Evolutionary conservation across 2,113 vertebrate genomes (phyloP), one percentile per base, ranked within the genome.

Genomic region (Malurus alboscapulatus): DNA sequence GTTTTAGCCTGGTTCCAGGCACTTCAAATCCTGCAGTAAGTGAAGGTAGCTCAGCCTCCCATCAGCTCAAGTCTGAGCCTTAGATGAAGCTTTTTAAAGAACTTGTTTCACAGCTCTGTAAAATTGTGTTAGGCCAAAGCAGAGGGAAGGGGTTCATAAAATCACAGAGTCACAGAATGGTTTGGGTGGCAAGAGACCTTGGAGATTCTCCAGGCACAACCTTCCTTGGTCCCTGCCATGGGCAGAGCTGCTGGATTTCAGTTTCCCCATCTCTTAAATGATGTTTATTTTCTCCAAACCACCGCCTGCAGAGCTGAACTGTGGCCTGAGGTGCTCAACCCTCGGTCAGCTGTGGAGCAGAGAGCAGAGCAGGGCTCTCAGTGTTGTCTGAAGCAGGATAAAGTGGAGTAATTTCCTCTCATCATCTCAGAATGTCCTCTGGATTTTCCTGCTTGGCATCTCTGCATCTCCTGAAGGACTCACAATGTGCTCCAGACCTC

Each of bases 111-210:
- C n/a, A 77, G 21, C 12, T 54, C 29, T 42, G 2, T 29, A 12
- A 25, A 50, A 54, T 24, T 11, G 10, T 0, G 0, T 51, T 42
- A 27, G 4, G 51, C 44, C 30, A 48, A 9, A 8, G 19, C 36
- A 45, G 21, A 34, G 12, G 12, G 51, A 36, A n/a, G 13, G 69
- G 21, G 47, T 21, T 68, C 40, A 30, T 17, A 48, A 18, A 68
- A 7, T 20, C 45, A 8, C 36, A 38, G 44, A 65, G 47, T 12
- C 53, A 53, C 38, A 20, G 27, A 38, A 53, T 10, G 27, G 13
- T 12, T 21, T 88, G 61, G 32, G 17, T 29, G 40, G 10, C 20
- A 53, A 40, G 11, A 53, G 10, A 40, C 34, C 4, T 48, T 21
- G 10, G 36, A 54, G 47, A 42, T 47, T 34, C 61, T 12, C 17